Conservation (phyloP, 1,140 invertebrate species). For the Brachystomella parvula region DNA sequence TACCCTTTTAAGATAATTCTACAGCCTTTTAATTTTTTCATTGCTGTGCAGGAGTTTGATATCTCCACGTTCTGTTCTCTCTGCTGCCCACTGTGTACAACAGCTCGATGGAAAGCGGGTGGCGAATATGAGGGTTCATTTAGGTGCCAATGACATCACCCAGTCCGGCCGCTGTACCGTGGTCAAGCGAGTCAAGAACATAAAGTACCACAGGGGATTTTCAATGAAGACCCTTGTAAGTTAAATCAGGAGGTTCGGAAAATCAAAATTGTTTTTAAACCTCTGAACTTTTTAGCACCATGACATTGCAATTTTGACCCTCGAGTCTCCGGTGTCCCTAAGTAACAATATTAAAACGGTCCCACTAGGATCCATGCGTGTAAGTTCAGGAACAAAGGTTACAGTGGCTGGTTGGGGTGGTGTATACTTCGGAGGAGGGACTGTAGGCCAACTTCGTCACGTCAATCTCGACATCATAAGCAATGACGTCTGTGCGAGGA, state of each 20-base stretch:
- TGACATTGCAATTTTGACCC: conserved; percentile 73
- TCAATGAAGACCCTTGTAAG: conserved; percentile 27
- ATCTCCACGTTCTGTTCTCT: not conserved
- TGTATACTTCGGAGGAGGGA: conserved; percentile 6
- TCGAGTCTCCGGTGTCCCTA: conserved; percentile 68
- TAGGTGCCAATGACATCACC: conserved; percentile 19
- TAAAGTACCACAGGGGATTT: conserved; percentile 27
- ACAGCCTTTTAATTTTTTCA: not conserved
- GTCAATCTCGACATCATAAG: conserved; percentile 74
- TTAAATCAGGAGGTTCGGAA: not conserved
- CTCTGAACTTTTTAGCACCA: conserved; percentile 68
- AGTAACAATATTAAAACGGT: conserved; percentile 67
- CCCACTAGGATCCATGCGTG: conserved; percentile 46
- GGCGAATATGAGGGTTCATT: conserved; percentile 3
- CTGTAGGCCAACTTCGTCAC: conserved; percentile 54
- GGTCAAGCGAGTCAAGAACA: conserved; percentile 7
- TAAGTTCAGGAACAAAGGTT: conserved; percentile 48
- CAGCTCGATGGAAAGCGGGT: conserved; percentile 1
- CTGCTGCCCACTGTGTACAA: not conserved
- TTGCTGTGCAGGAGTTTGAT: not conserved
- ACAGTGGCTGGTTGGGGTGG: conserved; percentile 24
- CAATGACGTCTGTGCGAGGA: conserved; percentile 64
- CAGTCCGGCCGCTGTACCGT: not conserved
- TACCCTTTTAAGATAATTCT: not conserved
- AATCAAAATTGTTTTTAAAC: conserved; percentile 38